phyloP scores from a whole-genome alignment of 2,113 vertebrate species.

The Furnarius figulus region DNA sequence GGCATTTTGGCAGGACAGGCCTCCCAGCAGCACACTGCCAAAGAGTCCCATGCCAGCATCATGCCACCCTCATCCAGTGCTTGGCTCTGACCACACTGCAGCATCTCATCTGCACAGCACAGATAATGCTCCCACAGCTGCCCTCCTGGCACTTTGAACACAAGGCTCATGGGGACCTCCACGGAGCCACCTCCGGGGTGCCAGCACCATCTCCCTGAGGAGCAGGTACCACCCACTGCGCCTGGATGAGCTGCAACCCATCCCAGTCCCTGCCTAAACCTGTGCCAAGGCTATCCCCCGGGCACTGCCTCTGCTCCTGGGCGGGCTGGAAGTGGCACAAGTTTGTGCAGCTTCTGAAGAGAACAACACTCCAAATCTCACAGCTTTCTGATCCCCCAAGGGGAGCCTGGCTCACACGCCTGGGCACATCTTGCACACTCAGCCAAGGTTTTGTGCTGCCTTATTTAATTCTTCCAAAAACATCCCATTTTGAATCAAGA shows the following conservation, averaged over 20 bases:
- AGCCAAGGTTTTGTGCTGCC: not conserved
- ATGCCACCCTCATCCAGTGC: accelerated
- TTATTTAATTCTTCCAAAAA: not conserved
- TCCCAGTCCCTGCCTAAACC: not conserved
- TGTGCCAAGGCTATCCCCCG: not conserved
- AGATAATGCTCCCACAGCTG: not conserved
- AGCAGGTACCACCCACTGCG: not conserved
- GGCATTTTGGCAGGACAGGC: not conserved
- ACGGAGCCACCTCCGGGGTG: accelerated
- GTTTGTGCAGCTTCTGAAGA: not conserved
- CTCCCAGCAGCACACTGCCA: not conserved
- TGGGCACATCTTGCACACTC: not conserved
- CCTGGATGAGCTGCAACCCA: not conserved
- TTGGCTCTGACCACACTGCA: not conserved
- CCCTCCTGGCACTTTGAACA: not conserved
- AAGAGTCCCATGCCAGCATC: not conserved
- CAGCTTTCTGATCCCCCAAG: accelerated
- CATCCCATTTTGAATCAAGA: not conserved
- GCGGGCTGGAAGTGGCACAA: not conserved
- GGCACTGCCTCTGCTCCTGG: not conserved
- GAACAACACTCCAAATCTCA: not conserved
- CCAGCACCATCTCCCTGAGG: not conserved
- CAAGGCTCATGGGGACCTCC: accelerated
- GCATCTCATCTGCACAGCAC: not conserved
- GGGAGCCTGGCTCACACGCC: accelerated